Percentiles rank a stretch among this genome's conserved stretches.
These are phyloP conservation scores for Stomatorhinus walkeri DNA, from an alignment of 2,797 vertebrate species.

Conservation along the genomic window DNA sequence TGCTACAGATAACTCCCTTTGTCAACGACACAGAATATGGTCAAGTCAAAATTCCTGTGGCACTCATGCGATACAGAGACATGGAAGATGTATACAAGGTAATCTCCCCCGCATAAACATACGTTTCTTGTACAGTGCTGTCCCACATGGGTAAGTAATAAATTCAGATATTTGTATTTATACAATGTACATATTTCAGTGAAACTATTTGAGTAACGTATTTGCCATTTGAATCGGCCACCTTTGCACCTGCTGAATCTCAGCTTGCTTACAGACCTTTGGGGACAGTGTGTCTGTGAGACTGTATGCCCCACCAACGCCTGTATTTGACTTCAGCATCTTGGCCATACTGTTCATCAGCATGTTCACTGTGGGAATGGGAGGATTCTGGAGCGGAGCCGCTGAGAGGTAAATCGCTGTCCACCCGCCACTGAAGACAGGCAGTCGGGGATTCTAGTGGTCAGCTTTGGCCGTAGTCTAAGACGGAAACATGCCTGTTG, in stretches of 20 bases:
- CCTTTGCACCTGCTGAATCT: neutral
- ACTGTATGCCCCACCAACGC: conserved; percentile 68
- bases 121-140: neutral
- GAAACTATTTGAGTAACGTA: too few relatives aligned
- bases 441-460: neutral
- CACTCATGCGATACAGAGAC: conserved; percentile 71
- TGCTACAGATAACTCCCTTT: conserved; percentile 60
- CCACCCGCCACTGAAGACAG: neutral
- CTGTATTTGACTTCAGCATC: conserved; percentile 74
- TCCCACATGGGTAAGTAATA: neutral
- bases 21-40: conserved; percentile 66
- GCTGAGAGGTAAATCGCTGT: conserved; percentile 70
- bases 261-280: conserved; percentile 57
- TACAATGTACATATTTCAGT: neutral
- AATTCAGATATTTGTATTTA: neutral
- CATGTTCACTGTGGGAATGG: conserved; percentile 74
- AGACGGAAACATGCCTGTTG: neutral
- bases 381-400: conserved; percentile 85
- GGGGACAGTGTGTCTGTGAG: conserved; percentile 60
- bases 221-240: neutral
- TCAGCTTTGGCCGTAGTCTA: neutral
- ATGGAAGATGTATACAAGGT: conserved; percentile 71
- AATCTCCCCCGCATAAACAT: conserved; percentile 26
- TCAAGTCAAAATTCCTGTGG: conserved; percentile 71
- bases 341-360: conserved; percentile 80